Evolutionary conservation across 2,797 vertebrate genomes (phyloP), one percentile per base, ranked within the genome.

Genomic region (Sebastes cheni): DNA sequence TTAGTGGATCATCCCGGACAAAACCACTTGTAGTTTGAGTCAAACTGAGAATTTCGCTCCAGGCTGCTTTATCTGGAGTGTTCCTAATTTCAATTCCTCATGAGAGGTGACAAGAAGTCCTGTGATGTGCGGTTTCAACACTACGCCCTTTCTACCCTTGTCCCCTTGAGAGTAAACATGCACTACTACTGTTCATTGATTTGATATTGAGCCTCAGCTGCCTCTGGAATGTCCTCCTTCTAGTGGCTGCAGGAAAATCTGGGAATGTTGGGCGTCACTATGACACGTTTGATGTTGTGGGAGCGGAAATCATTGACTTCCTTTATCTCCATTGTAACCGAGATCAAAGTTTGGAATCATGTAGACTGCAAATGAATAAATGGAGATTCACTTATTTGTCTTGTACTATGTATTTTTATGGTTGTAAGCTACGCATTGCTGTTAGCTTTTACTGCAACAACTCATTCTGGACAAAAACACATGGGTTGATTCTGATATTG

Each of bases 111-210:
- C 29, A 23, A 12, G 59, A 5, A 36, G 80, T 90, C 81, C 74
- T 81, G 74, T 88, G 86, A 88, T 61, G 12, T 60, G 22, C 14
- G 29, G 8, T 64, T 62, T 73, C 5, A 80, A 85, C 83, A 60
- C 10, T 32, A 46, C 9, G 5, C 13, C 73, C 86, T 81, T 77
- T 89, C 67, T 79, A 6, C 69, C 10, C 39, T 36, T 1, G 0
- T 25, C 18, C 27, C 20, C n/a, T 65, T 25, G 10, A 42, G 25
- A 8, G 22, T 9, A 25, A 56, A 2, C 14, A n/a, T 25, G 68
- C 1, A 1, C n/a, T 1, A 12, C 8, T 12, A 4, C 23, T 58
- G 20, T 69, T 67, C 27, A 82, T 14, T 68, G 9, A 46, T 39
- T 56, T 9, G 12, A 32, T 9, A 13, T n/a, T 50, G 3, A 25